Percentiles rank a stretch among this genome's conserved stretches.
phyloP scores from a whole-genome alignment of 2,797 vertebrate species.

The Paramormyrops hopkinsi region DNA sequence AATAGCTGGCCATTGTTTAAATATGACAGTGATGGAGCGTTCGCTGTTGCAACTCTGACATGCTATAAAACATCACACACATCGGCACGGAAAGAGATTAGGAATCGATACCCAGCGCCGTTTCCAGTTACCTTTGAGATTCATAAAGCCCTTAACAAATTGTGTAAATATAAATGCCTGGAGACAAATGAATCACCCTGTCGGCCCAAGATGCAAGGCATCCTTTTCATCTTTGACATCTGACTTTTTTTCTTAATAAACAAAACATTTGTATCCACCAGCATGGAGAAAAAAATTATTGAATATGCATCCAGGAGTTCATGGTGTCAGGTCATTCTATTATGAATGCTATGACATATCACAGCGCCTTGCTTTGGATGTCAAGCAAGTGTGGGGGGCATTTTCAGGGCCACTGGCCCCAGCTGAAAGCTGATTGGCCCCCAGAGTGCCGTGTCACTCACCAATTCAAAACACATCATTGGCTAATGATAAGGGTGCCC shows the following conservation, averaged over 20 bases:
- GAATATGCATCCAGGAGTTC: neutral
- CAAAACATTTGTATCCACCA: neutral
- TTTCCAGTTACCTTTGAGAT: constrained; percentile 64
- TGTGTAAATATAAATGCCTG: constrained; percentile 66
- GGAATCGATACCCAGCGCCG: constrained; percentile 72
- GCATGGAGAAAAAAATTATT: neutral
- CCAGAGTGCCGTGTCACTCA: neutral
- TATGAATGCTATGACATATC: neutral
- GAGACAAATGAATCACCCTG: constrained; percentile 52
- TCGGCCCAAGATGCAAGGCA: constrained; percentile 13
- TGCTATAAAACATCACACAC: constrained; percentile 74
- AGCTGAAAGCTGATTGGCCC: neutral
- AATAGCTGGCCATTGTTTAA: constrained; percentile 74
- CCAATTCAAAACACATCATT: neutral
- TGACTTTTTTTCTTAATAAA: constrained; percentile 2
- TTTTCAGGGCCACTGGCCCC: neutral
- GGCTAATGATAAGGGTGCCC: neutral
- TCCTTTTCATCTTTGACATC: constrained; percentile 20
- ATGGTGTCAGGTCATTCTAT: neutral
- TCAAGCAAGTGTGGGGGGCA: neutral
- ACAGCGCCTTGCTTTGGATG: neutral
- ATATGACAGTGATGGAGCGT: constrained; percentile 76
- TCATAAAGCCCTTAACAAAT: constrained; percentile 67
- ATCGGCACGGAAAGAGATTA: constrained; percentile 70
- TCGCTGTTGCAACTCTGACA: constrained; percentile 74